These are phyloP conservation scores for Macaria liturata DNA, from an alignment of 2,888 invertebrate genomes.

Conservation along the genomic window DNA sequence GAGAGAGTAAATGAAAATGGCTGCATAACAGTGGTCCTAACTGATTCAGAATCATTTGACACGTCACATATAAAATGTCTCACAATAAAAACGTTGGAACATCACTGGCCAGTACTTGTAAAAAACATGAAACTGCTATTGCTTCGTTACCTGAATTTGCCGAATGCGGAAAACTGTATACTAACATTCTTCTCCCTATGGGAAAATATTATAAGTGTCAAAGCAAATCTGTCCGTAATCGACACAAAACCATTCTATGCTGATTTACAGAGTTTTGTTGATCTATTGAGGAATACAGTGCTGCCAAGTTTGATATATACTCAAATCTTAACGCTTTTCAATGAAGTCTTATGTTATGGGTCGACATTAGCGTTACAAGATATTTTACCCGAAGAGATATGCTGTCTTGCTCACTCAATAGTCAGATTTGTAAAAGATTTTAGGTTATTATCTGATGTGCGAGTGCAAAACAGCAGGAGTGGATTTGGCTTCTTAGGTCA, in stretches of 20 bases:
- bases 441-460: constrained; percentile 86
- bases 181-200: constrained; percentile 93
- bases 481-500: constrained; percentile 75
- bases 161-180: constrained; percentile 87
- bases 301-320: constrained; percentile 93
- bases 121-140: constrained; percentile 86
- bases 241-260: constrained; percentile 95
- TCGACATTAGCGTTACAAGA: constrained; percentile 95
- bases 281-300: constrained; percentile 86
- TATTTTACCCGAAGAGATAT: constrained; percentile 93
- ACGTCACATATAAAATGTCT: constrained; percentile 93
- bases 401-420: constrained; percentile 92
- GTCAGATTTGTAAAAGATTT: constrained; percentile 94
- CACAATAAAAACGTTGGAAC: constrained; percentile 92
- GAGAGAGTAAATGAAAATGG: constrained; percentile 74
- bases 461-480: constrained; percentile 69
- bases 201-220: constrained; percentile 95
- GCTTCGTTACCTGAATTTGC: constrained; percentile 81
- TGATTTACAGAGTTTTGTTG: constrained; percentile 91
- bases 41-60: constrained; percentile 92
- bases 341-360: constrained; percentile 95
- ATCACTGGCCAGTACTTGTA: constrained; percentile 92
- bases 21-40: constrained; percentile 85
- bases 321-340: constrained; percentile 92
- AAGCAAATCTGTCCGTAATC: constrained; percentile 94